Percentiles rank a stretch among this genome's conserved stretches.
Conservation (phyloP, 2,113 vertebrate species). For the Procavia capensis region DNA sequence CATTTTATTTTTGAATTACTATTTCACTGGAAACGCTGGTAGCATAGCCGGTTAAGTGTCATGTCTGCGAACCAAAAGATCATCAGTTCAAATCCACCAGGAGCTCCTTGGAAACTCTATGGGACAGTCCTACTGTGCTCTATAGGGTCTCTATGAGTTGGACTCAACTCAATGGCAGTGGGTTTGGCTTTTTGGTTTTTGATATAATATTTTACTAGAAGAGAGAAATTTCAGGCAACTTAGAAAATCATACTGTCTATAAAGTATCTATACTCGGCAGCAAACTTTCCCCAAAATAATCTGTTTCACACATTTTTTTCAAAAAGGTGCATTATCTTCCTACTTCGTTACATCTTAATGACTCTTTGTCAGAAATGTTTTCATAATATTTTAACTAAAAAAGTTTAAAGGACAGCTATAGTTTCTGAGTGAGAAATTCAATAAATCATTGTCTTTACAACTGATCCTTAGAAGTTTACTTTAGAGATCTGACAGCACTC, state of each 20-base stretch:
- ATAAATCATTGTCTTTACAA: not conserved
- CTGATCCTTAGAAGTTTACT: not conserved
- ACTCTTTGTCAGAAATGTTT: not conserved
- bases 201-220: no score
- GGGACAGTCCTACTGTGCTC: no score
- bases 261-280: not conserved
- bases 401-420: not conserved
- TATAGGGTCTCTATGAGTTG: no score
- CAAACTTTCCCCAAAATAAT: conserved; percentile 45
- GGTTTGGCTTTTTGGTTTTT: no score
- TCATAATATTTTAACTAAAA: conserved; percentile 36
- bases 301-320: not conserved
- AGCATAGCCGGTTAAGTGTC: no score
- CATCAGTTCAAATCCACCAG: no score
- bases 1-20: conserved; percentile 21
- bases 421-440: not conserved
- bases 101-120: no score
- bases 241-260: conserved; percentile 34
- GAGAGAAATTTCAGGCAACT: not conserved
- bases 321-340: conserved; percentile 8
- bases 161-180: no score
- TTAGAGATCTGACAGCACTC: not conserved
- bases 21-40: no score
- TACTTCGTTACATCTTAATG: not conserved
- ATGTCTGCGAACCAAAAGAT: no score